Conservation (phyloP, 2,113 vertebrate species). For the Channa argus region DNA sequence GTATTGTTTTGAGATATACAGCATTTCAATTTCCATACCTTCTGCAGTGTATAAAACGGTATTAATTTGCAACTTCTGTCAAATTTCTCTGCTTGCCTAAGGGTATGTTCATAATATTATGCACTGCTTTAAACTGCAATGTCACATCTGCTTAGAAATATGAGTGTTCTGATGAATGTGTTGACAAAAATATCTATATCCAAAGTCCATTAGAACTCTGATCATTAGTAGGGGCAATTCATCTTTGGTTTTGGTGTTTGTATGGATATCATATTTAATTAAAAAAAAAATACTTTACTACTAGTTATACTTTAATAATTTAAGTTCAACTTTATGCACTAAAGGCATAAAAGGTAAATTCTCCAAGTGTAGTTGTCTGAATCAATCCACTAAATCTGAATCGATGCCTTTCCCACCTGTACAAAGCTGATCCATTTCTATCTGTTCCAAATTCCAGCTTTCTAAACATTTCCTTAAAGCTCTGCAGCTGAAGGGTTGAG, state of each 20-base stretch:
- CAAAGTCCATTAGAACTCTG: too few species aligned
- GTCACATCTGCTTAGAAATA: constrained; percentile 28
- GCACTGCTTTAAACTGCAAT: constrained; percentile 23
- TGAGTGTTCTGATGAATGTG: neutral
- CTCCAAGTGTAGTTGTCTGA: neutral
- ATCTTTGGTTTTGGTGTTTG: too few species aligned
- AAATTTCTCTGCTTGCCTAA: constrained; percentile 30
- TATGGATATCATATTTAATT: too few species aligned
- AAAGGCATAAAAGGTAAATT: neutral
- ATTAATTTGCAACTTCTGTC: constrained; percentile 46
- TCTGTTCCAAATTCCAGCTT: neutral
- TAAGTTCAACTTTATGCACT: neutral
- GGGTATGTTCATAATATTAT: constrained; percentile 37
- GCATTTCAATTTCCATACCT: constrained; percentile 41
- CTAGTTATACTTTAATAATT: too few species aligned
- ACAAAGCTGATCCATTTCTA: neutral
- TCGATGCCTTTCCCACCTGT: too few species aligned
- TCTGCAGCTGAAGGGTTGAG: neutral
- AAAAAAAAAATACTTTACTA: too few species aligned
- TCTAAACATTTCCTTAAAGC: neutral
- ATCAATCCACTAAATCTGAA: neutral
- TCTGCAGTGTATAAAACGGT: constrained; percentile 26
- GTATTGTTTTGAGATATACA: constrained; percentile 23
- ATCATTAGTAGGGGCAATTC: too few species aligned
- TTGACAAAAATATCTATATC: neutral